A percentile compares a stretch with the other conserved stretches of the same genome.
Conservation (phyloP, 2,113 vertebrate species). For the Aviceda subcristata region DNA sequence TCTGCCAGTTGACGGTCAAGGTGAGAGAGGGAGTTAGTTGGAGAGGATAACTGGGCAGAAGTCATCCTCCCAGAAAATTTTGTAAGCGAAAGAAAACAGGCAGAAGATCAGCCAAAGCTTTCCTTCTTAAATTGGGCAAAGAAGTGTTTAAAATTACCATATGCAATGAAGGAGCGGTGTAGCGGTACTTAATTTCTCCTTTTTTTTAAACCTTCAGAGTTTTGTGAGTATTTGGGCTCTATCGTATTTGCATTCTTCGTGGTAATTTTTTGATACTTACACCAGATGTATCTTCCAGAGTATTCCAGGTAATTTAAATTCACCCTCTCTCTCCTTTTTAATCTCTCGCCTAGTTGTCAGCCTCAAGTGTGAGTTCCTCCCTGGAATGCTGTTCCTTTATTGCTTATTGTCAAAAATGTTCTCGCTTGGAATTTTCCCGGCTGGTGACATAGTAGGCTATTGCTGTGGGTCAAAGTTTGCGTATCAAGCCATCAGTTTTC, state of each 20-base stretch:
- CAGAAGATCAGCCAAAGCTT: background rate
- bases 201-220: background rate
- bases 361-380: conserved; percentile 41
- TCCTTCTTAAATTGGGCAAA: background rate
- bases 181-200: background rate
- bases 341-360: conserved; percentile 16
- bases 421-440: conserved; percentile 22
- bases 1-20: fast-evolving
- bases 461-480: conserved; percentile 62
- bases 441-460: conserved; percentile 32
- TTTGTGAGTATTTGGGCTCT: background rate
- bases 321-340: background rate
- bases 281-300: conserved; percentile 18
- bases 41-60: background rate
- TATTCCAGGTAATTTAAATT: conserved; percentile 58
- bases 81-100: background rate
- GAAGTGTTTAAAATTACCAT: background rate
- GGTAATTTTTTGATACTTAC: conserved; percentile 24
- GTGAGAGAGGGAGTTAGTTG: background rate
- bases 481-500: conserved; percentile 61
- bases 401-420: conserved; percentile 56
- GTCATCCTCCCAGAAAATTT: background rate
- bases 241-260: background rate
- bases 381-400: conserved; percentile 65
- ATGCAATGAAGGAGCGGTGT: background rate